Evolutionary conservation across 1,140 invertebrate species (phyloP), one percentile per base, ranked within the genome.

Genomic region (Theocolax elegans): DNA sequence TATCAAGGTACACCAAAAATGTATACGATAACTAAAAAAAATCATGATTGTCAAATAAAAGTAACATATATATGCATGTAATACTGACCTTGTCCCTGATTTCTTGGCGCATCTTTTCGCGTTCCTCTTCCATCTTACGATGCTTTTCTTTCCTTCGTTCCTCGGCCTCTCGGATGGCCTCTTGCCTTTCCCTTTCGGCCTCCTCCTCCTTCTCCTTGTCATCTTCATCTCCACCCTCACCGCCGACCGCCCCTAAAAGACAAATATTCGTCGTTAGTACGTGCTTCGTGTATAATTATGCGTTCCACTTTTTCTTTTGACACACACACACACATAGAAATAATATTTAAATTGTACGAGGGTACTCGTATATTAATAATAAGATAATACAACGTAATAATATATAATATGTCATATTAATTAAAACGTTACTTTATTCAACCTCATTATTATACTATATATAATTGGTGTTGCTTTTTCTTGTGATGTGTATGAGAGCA

Each of bases 111-210:
- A 99, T 97, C 86, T 96, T 96, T 87, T 99, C 97, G 75, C 97
- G 88, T 85, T 99, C 97, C 78, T 96, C 96, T 85, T 99, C 97
- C 95, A 98, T 98, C 88, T 98, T 98, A 77, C 96, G 91, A 86
- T 98, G 96, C 83, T 98, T 98, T 86, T 98, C 96, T 89, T 97
- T 97, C 80, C 96, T 89, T 79, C 95, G 89, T 75, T 97, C 96
- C 85, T 98, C 96, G 62, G 95, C 95, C 83, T 97, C 95, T 77
- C 91, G 89, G 85, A 97, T 94, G 77, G 95, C 95, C 85, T 97
- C 95, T 85, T 93, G 91, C 78, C 96, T 90, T 86, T 97, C 96
- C 78, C 95, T 92, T 89, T 97, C 96, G 76, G 95, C 95, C 86
- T 97, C 94, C 83, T 96, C 95, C 86, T 95, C 94, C 89, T 95